phyloP scores from a whole-genome alignment of 2,797 vertebrate species.

The Neosalanx taihuensis region DNA sequence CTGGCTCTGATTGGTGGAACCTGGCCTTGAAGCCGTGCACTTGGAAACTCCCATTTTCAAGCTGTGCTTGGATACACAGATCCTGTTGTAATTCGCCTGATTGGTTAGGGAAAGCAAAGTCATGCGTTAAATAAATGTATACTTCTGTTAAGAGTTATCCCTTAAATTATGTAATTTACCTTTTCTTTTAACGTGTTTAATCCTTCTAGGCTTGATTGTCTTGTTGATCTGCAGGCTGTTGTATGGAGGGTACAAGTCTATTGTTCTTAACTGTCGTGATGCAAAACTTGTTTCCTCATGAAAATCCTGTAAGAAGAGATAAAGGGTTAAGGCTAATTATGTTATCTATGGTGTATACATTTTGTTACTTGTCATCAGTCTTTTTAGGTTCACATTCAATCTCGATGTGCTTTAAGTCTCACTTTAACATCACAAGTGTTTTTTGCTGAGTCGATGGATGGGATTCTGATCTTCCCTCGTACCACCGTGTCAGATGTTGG shows the following conservation, averaged over 20 bases:
- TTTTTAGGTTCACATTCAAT: slow-evolving; percentile 43
- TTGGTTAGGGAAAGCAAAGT: slow-evolving; percentile 7
- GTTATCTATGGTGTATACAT: not conserved
- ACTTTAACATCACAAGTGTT: not conserved
- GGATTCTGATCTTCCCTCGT: not conserved
- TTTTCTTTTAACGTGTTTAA: slow-evolving; percentile 1
- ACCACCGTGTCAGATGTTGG: not conserved
- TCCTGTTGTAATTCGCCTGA: not conserved
- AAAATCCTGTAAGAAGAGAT: slow-evolving; percentile 5
- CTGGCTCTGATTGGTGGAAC: slow-evolving; percentile 31
- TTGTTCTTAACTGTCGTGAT: slow-evolving; percentile 3
- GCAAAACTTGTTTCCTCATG: slow-evolving; percentile 7
- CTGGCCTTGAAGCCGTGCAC: slow-evolving; percentile 50
- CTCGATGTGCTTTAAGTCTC: not conserved
- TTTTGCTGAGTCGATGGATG: not conserved
- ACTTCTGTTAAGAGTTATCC: not conserved
- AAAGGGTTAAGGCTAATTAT: not conserved
- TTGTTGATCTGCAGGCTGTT: slow-evolving; percentile 20
- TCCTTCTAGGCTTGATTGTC: not conserved
- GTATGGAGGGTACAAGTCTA: slow-evolving; percentile 12
- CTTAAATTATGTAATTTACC: not conserved
- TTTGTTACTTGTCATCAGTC: slow-evolving; percentile 30
- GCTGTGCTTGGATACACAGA: slow-evolving; percentile 19
- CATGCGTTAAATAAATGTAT: not conserved
- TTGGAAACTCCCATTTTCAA: slow-evolving; percentile 31